A percentile compares a stretch with the other conserved stretches of the same genome.
These are phyloP conservation scores for Crocuta crocuta DNA, from an alignment of 2,113 vertebrate species.

Conservation along the genomic window DNA sequence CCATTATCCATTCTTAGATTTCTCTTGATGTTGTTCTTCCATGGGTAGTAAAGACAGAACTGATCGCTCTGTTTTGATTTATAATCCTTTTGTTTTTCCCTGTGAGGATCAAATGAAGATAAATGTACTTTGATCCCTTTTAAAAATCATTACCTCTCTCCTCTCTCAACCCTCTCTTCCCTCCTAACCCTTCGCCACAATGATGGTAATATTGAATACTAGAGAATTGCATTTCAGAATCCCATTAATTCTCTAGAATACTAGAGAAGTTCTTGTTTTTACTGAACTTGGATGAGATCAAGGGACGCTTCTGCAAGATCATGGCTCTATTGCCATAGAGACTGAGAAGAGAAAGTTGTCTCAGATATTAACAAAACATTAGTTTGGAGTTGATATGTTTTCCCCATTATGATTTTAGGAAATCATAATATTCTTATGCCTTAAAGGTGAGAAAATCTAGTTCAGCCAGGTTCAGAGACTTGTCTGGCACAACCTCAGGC, in stretches of 20 bases:
- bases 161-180: background rate
- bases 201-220: background rate
- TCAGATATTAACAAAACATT: constrained; percentile 36
- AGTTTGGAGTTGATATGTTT: constrained; percentile 10
- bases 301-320: background rate
- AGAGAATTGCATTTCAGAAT: background rate
- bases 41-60: background rate
- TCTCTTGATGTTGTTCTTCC: background rate
- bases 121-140: background rate
- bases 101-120: background rate
- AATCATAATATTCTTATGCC: background rate
- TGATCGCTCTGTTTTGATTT: background rate
- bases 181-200: background rate
- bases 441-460: constrained; percentile 56
- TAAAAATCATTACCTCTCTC: background rate
- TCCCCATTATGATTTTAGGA: background rate
- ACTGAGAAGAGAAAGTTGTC: constrained; percentile 13
- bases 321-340: background rate
- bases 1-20: background rate
- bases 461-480: background rate
- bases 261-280: background rate
- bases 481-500: background rate
- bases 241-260: no score
- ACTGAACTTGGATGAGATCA: background rate
- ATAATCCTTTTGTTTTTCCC: background rate